Evolutionary conservation across 2,797 vertebrate species (phyloP).

Genomic region (Megalops cyprinoides): DNA sequence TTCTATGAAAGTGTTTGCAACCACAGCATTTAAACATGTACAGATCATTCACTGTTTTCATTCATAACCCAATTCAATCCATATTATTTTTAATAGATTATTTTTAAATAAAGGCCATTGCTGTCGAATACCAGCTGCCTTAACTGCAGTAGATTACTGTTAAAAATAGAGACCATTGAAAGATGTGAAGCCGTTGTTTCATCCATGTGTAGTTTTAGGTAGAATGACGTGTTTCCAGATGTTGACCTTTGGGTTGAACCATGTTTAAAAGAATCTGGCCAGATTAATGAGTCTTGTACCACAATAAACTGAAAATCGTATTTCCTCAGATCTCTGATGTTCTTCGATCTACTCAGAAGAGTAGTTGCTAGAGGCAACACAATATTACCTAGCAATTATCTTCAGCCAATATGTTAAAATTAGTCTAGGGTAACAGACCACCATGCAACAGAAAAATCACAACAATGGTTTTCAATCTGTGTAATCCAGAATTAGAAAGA

Average conservation of each 20-base stretch:
- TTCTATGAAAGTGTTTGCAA: too few relatives aligned
- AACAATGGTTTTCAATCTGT: conserved; percentile 24
- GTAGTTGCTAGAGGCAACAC: conserved; percentile 30
- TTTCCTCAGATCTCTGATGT: conserved; percentile 3
- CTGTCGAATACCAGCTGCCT: neutral
- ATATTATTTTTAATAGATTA: too few relatives aligned
- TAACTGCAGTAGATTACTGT: neutral
- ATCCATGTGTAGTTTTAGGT: conserved; percentile 3
- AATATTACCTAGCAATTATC: conserved; percentile 20
- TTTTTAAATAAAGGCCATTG: neutral
- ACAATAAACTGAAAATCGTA: neutral
- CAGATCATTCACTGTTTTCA: neutral
- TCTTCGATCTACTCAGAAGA: conserved; percentile 1
- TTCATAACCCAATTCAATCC: neutral
- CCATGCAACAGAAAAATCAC: conserved; percentile 7
- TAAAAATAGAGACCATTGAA: neutral
- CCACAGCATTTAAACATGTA: neutral
- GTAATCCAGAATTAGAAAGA: conserved; percentile 26
- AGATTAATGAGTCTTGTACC: neutral
- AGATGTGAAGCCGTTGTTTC: neutral
- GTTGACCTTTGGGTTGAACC: neutral
- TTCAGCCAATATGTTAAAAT: conserved; percentile 22
- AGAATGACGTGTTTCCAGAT: neutral
- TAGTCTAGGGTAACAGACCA: neutral
- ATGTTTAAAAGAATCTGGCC: neutral